Percentiles rank a stretch among this genome's conserved stretches.
Evolutionary conservation across 2,888 invertebrate species (phyloP).

Genomic region (Poecilus cupreus): DNA sequence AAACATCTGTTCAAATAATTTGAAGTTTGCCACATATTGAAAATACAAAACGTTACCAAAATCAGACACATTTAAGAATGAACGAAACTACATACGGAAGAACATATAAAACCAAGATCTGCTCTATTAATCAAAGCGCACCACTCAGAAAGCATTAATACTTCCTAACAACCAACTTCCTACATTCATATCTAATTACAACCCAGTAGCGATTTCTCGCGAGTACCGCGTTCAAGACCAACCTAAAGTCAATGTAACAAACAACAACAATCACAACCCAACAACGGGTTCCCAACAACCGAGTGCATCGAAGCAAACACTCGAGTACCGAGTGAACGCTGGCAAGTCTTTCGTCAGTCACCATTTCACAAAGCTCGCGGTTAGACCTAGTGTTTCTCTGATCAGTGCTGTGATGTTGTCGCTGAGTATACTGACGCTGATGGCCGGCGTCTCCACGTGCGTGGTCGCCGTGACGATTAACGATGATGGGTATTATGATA

Average conservation of each 20-base stretch:
- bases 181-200: background rate
- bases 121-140: background rate
- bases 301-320: background rate
- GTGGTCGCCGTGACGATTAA: slow-evolving; percentile 5
- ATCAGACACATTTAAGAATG: too few species aligned
- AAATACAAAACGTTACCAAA: too few species aligned
- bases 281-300: background rate
- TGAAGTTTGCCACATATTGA: too few species aligned
- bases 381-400: background rate
- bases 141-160: background rate
- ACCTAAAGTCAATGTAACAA: too few species aligned
- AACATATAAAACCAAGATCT: too few species aligned
- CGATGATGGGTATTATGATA: slow-evolving; percentile 69
- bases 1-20: too few species aligned
- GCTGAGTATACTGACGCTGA: background rate
- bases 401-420: slow-evolving; percentile 16
- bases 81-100: too few species aligned
- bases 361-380: background rate
- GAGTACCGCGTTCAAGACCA: too few species aligned
- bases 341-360: background rate
- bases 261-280: background rate
- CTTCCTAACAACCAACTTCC: background rate
- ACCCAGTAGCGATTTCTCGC: background rate
- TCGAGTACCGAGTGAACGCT: too few species aligned
- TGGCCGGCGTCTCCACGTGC: background rate